A percentile compares a stretch with the other conserved stretches of the same genome.
Evolutionary conservation across 2,797 vertebrate species (phyloP).

Genomic region (Pseudochaenichthys georgianus): DNA sequence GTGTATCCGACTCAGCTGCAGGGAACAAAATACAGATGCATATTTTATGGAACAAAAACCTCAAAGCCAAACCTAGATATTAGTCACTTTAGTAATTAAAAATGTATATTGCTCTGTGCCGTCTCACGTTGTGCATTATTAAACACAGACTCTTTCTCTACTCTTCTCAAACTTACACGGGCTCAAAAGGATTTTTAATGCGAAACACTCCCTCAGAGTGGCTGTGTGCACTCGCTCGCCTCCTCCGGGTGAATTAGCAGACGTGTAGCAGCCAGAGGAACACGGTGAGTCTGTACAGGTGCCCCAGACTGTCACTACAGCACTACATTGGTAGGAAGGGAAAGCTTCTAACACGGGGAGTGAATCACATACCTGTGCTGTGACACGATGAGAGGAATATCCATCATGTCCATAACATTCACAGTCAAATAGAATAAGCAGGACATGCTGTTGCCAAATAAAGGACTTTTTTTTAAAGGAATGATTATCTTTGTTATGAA

Average conservation of each 20-base stretch:
- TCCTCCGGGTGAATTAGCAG: slow-evolving; percentile 96
- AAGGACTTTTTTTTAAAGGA: neutral
- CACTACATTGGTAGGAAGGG: slow-evolving; percentile 26
- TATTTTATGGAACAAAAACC: slow-evolving; percentile 99
- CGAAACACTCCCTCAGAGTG: slow-evolving; percentile 93
- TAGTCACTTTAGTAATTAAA: slow-evolving; percentile 99
- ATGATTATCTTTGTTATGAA: no score
- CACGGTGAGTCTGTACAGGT: slow-evolving; percentile 80
- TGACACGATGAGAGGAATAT: neutral
- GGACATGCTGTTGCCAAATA: neutral
- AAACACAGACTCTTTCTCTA: slow-evolving; percentile 85
- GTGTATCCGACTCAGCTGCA: slow-evolving; percentile 88
- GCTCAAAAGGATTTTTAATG: slow-evolving; percentile 99
- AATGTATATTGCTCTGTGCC: slow-evolving; percentile 98
- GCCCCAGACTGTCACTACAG: slow-evolving; percentile 50
- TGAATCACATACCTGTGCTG: neutral
- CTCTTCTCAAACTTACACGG: slow-evolving; percentile 92
- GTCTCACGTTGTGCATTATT: slow-evolving; percentile 97
- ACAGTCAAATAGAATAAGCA: no score
- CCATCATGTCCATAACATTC: neutral
- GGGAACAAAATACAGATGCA: slow-evolving; percentile 91
- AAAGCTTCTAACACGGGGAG: neutral
- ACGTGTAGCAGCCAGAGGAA: slow-evolving; percentile 91
- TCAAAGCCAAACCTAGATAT: slow-evolving; percentile 99
- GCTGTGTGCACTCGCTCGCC: slow-evolving; percentile 87